Evolutionary conservation across 2,797 vertebrate species (phyloP), one percentile per base, ranked within the genome.

Genomic region (Lacerta bilineata): DNA sequence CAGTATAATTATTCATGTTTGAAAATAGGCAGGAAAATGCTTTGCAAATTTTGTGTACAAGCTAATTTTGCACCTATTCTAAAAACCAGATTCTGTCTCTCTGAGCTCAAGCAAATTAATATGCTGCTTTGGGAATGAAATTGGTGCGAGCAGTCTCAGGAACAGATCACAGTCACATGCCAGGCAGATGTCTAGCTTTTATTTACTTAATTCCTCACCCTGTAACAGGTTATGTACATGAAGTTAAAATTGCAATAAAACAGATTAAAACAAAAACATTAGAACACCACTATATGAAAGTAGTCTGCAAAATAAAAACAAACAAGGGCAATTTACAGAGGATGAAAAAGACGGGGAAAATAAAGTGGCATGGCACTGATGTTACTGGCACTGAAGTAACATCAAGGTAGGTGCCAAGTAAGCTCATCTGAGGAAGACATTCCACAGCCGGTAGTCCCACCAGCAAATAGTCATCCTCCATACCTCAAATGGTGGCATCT

Each of bases 1-100:
- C 86, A 88, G 69, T 18, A 76, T 46, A 3, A 61, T 68, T 85
- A 76, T 84, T 81, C 33, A 11, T n/a, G 29, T 71, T 85, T 85
- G 64, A 79, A 78, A 72, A 50, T 39, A 0, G 66, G 18, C 23
- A 2, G 39, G 23, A 77, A 85, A 80, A 33, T 90, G 55, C 88
- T 80, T 88, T 88, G 41, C 85, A 2, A 0, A 50, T 4, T 89
- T 92, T 87, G 55, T 82, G 39, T 0, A 0, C 82, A 59, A 0
- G 0, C 4, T 43, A 89, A 92, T 17, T n/a, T 68, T 72, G n/a
- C 50, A 41, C 76, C 36, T 80, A 18, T 82, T 86, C 46, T 69
- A 59, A 76, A 81, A 76, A 39, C 25, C 5, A 81, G 13, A 89
- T 77, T 0, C 29, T 80, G 23, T 25, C 68, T 15, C 41, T 84